Evolutionary conservation across 2,888 invertebrate genomes (phyloP), one percentile per base, ranked within the genome.

Genomic region (Seira musarum): DNA sequence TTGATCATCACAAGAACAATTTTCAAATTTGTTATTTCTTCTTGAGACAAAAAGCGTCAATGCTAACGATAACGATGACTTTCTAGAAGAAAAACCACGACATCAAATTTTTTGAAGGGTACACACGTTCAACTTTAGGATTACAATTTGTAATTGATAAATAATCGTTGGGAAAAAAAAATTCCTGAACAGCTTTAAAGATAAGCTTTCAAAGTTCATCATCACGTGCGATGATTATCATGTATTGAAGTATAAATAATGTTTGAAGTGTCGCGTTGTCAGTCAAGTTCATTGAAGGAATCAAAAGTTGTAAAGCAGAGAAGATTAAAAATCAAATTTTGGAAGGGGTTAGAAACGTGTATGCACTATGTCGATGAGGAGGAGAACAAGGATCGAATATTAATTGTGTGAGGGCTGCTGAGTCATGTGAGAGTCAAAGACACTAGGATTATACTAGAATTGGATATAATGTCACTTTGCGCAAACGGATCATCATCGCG

Each of bases 331-430:
- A 57, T n/a, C n/a, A n/a, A n/a, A n/a, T n/a, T n/a, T n/a, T n/a
- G n/a, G n/a, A n/a, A n/a, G n/a, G n/a, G n/a, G n/a, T n/a, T n/a
- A n/a, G n/a, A n/a, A n/a, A n/a, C n/a, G n/a, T n/a, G 40, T 40
- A 13, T 40, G 40, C n/a, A n/a, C n/a, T 57, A 8, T 57, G 17
- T 57, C 57, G 57, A 57, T 57, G 57, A 21, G 19, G 67, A 21
- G 21, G 17, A 35, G 46, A 22, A 69, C 69, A 69, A 17, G 30
- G 3, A 24, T 57, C 25, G 69, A 69, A 69, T 69, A 69, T 22
- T 25, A 69, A 69, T 53, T 57, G n/a, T n/a, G n/a, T n/a, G n/a
- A n/a, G n/a, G 53, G 57, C 57, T 69, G 10, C 69, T 69, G 69
- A 69, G 69, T 69, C 69, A 69, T 49, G n/a, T 46, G 19, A 49